phyloP scores from a whole-genome alignment of 1,140 invertebrate genomes.

The Drosophila santomea region DNA sequence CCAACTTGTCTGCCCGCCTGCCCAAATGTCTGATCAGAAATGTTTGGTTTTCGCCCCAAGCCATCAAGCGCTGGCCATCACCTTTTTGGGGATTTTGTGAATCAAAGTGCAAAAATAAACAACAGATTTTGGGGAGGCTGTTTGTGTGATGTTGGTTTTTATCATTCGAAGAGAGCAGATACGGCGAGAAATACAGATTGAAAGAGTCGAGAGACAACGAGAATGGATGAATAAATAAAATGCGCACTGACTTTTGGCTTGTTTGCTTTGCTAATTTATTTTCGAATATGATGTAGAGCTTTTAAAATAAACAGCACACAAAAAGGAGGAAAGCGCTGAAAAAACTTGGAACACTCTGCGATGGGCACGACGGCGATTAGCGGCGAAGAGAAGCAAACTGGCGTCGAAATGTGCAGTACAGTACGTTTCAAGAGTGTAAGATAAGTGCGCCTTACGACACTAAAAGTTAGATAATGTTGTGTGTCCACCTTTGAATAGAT shows the following conservation, averaged over 20 bases:
- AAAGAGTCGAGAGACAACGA: constrained; percentile 34
- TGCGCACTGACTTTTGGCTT: constrained; percentile 65
- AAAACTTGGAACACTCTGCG: constrained; percentile 31
- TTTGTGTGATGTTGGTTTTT: constrained; percentile 42
- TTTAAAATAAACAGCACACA: constrained; percentile 75
- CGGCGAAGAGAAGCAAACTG: constrained; percentile 30
- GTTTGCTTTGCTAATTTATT: constrained; percentile 81
- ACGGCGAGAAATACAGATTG: constrained; percentile 8
- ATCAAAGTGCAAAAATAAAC: constrained; percentile 80
- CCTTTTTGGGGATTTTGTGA: constrained; percentile 13
- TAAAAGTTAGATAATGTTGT: too few relatives aligned
- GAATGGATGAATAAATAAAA: constrained; percentile 61
- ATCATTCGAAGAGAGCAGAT: constrained; percentile 36
- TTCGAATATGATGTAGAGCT: constrained; percentile 81
- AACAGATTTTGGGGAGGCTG: constrained; percentile 30
- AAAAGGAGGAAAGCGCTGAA: constrained; percentile 28
- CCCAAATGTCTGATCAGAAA: constrained; percentile 66
- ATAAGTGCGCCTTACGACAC: neutral
- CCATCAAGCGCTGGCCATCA: constrained; percentile 32
- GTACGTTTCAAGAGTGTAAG: constrained; percentile 20
- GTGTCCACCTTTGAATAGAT: too few relatives aligned
- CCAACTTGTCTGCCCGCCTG: constrained; percentile 51
- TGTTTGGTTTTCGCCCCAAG: constrained; percentile 33
- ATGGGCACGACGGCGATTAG: constrained; percentile 26
- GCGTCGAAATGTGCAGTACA: constrained; percentile 11